Evolutionary conservation across 2,888 invertebrate species (phyloP).

Genomic region (Polydrusus tereticollis): DNA sequence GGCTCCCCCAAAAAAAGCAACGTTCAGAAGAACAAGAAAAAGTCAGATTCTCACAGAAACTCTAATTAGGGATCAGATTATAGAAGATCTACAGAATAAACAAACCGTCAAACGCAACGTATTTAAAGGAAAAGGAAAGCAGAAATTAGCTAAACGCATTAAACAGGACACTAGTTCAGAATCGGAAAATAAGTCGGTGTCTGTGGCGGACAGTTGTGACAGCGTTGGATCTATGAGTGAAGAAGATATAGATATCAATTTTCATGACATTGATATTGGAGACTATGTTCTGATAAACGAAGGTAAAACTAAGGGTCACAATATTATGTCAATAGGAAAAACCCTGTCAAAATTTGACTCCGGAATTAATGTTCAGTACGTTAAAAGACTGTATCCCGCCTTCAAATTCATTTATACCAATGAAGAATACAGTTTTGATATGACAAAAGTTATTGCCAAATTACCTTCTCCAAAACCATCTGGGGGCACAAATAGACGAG

Average conservation of each 20-base stretch:
- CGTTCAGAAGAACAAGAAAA: not conserved
- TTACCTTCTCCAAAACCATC: not conserved
- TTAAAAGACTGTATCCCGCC: not conserved
- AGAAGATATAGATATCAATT: no score
- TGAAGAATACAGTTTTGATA: no score
- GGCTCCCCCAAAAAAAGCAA: constrained; percentile 10
- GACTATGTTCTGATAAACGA: no score
- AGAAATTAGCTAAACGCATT: not conserved
- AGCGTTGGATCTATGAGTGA: no score
- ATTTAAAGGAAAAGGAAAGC: no score
- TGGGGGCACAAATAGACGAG: not conserved
- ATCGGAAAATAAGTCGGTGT: no score
- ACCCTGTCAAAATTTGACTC: constrained; percentile 10
- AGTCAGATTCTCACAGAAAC: constrained; percentile 27
- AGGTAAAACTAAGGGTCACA: no score
- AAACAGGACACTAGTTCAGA: constrained; percentile 19
- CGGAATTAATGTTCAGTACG: constrained; percentile 1
- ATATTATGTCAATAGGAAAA: constrained; percentile 24
- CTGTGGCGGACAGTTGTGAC: no score
- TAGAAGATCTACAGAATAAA: not conserved
- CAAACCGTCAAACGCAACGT: not conserved
- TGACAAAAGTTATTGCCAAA: no score
- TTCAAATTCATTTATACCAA: no score
- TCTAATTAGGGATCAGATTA: constrained; percentile 11
- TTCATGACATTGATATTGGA: no score